Conservation (phyloP, 2,797 vertebrate species). For the Miichthys miiuy region DNA sequence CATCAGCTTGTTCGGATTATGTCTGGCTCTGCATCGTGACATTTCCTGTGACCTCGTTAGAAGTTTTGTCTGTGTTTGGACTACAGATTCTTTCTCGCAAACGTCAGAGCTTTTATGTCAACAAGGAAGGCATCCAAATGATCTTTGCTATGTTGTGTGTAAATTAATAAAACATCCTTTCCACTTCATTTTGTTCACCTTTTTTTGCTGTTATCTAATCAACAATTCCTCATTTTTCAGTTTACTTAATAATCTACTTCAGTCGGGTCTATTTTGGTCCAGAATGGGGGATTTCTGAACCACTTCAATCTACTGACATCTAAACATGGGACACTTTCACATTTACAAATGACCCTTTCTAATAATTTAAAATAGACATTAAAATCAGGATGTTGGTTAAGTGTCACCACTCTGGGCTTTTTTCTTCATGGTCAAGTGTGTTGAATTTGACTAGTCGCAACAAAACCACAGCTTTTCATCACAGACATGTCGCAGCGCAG, state of each 20-base stretch:
- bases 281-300: neutral
- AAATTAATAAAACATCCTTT: neutral
- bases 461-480: slow-evolving; percentile 1
- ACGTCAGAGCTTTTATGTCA: neutral
- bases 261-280: fast-evolving
- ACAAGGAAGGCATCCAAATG: neutral
- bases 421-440: neutral
- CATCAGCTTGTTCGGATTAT: too few species aligned
- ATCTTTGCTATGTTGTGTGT: neutral
- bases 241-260: neutral
- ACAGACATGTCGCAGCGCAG: neutral
- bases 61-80: neutral
- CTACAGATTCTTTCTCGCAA: neutral
- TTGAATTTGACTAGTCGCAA: fast-evolving
- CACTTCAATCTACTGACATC: neutral
- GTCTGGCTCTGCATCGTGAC: neutral
- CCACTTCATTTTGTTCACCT: neutral
- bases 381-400: slow-evolving; percentile 36
- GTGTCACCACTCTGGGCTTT: slow-evolving; percentile 30
- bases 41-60: neutral
- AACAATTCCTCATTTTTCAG: slow-evolving; percentile 15
- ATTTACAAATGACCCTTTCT: neutral
- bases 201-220: neutral
- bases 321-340: neutral
- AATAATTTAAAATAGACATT: neutral